These are phyloP conservation scores for Macropus fuliginosus DNA, from an alignment of 2,797 vertebrate species.

Conservation along the genomic window DNA sequence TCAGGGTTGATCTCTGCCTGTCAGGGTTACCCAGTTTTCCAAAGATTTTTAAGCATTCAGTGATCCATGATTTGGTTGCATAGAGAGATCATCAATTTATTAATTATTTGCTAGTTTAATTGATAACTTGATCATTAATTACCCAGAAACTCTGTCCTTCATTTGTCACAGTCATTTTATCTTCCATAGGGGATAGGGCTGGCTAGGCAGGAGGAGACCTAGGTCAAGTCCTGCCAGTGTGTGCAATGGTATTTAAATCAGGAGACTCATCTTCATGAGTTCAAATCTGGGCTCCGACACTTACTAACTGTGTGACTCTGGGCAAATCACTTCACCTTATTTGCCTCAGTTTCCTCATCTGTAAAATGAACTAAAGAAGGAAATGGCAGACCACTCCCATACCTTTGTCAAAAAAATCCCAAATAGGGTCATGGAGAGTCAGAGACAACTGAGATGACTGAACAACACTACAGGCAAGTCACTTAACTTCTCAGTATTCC, in stretches of 20 bases:
- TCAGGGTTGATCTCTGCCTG: background rate
- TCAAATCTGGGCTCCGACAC: background rate
- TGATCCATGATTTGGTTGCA: background rate
- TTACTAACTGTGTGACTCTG: background rate
- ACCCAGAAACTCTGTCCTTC: too few species aligned
- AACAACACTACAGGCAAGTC: too few species aligned
- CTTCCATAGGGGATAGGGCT: background rate
- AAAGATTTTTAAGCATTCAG: background rate
- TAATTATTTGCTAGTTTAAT: background rate
- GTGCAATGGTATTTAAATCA: too few species aligned
- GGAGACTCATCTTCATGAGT: background rate
- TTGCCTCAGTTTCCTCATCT: background rate
- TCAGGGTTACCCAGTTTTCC: background rate
- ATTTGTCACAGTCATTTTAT: background rate
- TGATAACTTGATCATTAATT: background rate
- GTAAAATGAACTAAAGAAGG: background rate
- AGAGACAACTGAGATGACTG: background rate
- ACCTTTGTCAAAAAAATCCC: background rate
- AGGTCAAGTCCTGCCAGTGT: background rate
- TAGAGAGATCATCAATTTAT: background rate
- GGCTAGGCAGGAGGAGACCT: background rate
- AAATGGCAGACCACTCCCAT: background rate
- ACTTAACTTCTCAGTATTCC: too few species aligned
- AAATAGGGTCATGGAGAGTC: background rate
- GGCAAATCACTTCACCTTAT: background rate